A percentile compares a stretch with the other conserved stretches of the same genome.
phyloP scores from a whole-genome alignment of 1,140 invertebrate genomes.

The Idris sp. region DNA sequence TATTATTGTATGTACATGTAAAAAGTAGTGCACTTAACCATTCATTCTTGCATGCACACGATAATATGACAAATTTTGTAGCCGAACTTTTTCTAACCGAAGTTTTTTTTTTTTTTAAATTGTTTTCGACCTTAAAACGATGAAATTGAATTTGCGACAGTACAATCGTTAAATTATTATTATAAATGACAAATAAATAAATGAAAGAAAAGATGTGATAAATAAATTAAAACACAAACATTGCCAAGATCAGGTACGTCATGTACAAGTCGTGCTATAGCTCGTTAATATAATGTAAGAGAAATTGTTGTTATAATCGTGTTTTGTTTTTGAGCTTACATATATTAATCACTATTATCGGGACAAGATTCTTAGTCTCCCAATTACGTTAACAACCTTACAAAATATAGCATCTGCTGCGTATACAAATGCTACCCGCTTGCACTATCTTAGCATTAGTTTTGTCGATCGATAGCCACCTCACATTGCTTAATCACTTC shows the following conservation, averaged over 20 bases:
- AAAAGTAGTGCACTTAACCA: conserved; percentile 35
- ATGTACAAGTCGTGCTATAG: conserved; percentile 47
- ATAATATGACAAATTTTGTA: conserved; percentile 8
- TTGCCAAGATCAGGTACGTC: conserved; percentile 56
- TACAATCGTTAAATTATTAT: conserved; percentile 17
- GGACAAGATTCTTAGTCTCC: conserved; percentile 54
- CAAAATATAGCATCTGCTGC: conserved; percentile 42
- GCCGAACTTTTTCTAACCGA: too few species aligned
- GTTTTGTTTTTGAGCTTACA: conserved; percentile 53
- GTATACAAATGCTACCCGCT: conserved; percentile 60
- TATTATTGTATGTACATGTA: conserved; percentile 41
- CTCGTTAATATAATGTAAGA: too few species aligned
- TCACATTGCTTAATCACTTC: conserved; percentile 45
- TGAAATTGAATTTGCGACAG: too few species aligned
- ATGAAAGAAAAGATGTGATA: conserved; percentile 20
- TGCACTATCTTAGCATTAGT: conserved; percentile 8
- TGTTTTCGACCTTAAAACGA: too few species aligned
- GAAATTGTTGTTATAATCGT: conserved; percentile 14
- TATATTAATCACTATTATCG: conserved; percentile 42
- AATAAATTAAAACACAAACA: conserved; percentile 23
- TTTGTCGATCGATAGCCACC: conserved; percentile 50
- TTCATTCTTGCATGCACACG: conserved; percentile 34
- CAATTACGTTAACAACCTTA: conserved; percentile 65
- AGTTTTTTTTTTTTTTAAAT: too few species aligned
- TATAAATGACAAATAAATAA: conserved; percentile 17